phyloP scores from a whole-genome alignment of 2,797 vertebrate species.

The Argya squamiceps region DNA sequence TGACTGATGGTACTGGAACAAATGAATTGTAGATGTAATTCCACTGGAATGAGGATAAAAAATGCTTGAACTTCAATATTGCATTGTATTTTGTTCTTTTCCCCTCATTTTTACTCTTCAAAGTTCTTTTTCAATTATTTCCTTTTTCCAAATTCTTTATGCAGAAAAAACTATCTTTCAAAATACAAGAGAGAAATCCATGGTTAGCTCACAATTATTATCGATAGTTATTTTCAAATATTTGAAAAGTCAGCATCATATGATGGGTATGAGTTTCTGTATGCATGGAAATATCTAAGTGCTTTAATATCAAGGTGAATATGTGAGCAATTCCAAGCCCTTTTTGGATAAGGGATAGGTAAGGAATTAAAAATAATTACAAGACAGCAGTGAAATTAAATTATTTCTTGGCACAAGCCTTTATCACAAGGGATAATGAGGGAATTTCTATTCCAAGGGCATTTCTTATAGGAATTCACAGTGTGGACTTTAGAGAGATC shows the following conservation, averaged over 20 bases:
- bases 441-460: constrained; percentile 51
- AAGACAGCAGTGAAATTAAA: constrained; percentile 1
- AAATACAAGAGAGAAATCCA: background rate
- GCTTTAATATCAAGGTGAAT: background rate
- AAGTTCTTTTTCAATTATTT: background rate
- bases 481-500: background rate
- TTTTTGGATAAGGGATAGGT: background rate
- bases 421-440: constrained; percentile 35
- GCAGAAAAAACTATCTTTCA: background rate
- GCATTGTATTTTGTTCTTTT: background rate
- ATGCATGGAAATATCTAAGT: background rate
- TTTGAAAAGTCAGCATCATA: background rate
- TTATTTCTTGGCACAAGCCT: constrained; percentile 25
- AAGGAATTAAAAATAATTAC: constrained; percentile 12
- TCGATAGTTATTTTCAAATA: background rate
- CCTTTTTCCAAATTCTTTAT: background rate
- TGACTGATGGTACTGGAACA: background rate
- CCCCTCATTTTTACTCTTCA: background rate
- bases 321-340: background rate
- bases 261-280: background rate
- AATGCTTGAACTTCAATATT: background rate
- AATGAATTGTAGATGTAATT: background rate
- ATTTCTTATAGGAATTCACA: background rate
- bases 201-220: background rate
- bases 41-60: background rate